These are phyloP conservation scores for Eulemur rufifrons DNA, from an alignment of 2,113 vertebrate genomes.

Conservation along the genomic window DNA sequence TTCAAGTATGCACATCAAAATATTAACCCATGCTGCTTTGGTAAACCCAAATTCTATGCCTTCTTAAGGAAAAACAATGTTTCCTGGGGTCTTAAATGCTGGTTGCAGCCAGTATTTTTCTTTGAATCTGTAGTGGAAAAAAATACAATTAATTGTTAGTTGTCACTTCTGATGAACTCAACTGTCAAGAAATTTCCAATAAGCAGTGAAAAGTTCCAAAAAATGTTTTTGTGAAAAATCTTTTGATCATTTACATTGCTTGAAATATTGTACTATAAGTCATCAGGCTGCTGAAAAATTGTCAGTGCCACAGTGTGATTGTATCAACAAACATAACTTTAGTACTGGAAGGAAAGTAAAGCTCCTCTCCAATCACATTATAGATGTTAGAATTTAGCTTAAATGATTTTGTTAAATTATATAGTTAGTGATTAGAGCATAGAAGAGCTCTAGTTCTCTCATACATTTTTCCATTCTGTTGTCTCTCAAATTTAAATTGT, in stretches of 20 bases:
- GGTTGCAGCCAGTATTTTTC: conserved; percentile 31
- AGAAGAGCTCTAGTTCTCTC: neutral
- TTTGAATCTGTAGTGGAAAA: conserved; percentile 10
- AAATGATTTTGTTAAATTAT: neutral
- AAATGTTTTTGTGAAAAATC: conserved; percentile 23
- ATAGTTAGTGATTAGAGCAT: neutral
- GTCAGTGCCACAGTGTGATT: neutral
- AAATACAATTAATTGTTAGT: conserved; percentile 54
- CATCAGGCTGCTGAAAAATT: conserved; percentile 19
- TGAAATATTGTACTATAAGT: conserved; percentile 48
- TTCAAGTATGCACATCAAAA: neutral
- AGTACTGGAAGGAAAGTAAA: neutral
- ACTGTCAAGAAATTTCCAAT: conserved; percentile 27
- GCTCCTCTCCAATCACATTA: neutral
- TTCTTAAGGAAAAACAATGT: neutral
- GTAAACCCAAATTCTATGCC: conserved; percentile 2
- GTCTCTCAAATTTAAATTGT: neutral
- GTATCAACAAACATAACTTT: neutral
- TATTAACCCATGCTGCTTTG: conserved; percentile 8
- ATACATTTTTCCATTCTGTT: neutral
- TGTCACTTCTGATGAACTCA: conserved; percentile 60
- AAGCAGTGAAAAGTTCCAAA: neutral
- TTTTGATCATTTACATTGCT: conserved; percentile 33
- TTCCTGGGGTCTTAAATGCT: conserved; percentile 49
- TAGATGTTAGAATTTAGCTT: neutral